Evolutionary conservation across 2,797 vertebrate genomes (phyloP).

Genomic region (Leptoclinus maculatus): DNA sequence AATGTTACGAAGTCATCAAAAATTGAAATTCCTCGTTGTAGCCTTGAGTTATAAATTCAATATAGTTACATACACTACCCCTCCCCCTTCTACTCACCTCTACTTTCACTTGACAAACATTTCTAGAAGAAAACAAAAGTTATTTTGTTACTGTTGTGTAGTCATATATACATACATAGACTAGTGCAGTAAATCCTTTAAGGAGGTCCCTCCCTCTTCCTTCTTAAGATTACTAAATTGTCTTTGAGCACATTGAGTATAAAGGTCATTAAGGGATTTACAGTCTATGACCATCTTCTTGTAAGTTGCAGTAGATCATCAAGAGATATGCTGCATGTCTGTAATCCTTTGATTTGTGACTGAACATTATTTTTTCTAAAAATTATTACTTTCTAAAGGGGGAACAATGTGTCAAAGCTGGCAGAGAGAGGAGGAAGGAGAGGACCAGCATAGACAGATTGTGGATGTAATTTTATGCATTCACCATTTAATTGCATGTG

Average conservation of each 20-base stretch:
- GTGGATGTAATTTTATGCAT: neutral
- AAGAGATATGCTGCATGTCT: neutral
- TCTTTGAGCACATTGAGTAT: neutral
- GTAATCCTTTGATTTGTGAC: constrained; percentile 13
- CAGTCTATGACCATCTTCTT: neutral
- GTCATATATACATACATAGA: no score
- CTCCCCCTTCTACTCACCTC: neutral
- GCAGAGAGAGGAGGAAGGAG: neutral
- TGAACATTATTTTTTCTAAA: constrained; percentile 3
- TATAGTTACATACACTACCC: neutral
- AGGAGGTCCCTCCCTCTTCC: neutral
- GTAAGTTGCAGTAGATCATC: constrained; percentile 19
- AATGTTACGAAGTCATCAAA: neutral
- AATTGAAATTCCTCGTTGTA: no score
- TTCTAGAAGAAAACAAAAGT: no score
- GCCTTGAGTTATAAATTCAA: neutral
- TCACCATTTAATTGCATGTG: neutral
- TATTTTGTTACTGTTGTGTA: no score
- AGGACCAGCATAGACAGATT: neutral
- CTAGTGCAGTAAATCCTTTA: no score
- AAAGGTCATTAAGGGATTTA: constrained; percentile 21
- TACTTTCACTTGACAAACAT: neutral
- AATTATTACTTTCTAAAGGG: neutral
- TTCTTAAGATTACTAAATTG: neutral
- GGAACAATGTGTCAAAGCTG: neutral